Base-by-base conservation (phyloP, 2,113 vertebrate species). In the Datnioides undecimradiatus region DNA sequence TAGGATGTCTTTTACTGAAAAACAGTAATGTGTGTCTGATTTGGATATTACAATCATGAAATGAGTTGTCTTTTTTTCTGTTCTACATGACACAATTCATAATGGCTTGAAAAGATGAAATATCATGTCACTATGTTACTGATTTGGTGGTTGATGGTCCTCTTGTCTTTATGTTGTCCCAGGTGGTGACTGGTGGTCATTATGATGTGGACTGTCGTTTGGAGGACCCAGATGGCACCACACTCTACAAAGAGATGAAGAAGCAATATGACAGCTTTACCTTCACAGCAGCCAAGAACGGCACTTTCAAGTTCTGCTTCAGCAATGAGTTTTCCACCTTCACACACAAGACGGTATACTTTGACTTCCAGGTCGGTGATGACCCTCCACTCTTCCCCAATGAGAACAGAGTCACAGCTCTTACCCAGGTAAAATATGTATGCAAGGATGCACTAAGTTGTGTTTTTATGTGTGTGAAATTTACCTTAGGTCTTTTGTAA, bases 311-410 rank as follows among this genome's bases (percentile, higher is more conserved):
- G 82, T 98, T 99, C 95, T 99, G 98, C 92, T 99, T 99, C 95
- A 99, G 98, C 90, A 99, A 99, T 3, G 98, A 99, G 80, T 99
- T 99, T 90, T 99, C 98, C 80, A 99, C 98, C 69, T 99, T 99
- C 83, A 99, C 98, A 9, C 98, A 99, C 95, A 99, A 99, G 95
- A 99, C 97, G 0, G 97, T 99, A 38, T 99, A 99, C 92, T 99
- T 99, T 51, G 98, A 99, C 88, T 99, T 99, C 86, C 98, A 99
- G 90, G 97, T 99, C 73, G 97, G 98, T 63, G 98, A 99, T 82
- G 98, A 99, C 72, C 97, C 97, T 25, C 98, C 98, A 7, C 94
- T 99, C 16, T 99, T 99, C 87, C 97, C 98, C 70, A 99, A 96
- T 74, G 98, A 99, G 93, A 99, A 99, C 91, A 95, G 97, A 89